phyloP scores from a whole-genome alignment of 1,140 invertebrate species.

The Lutraria rhynchaena region DNA sequence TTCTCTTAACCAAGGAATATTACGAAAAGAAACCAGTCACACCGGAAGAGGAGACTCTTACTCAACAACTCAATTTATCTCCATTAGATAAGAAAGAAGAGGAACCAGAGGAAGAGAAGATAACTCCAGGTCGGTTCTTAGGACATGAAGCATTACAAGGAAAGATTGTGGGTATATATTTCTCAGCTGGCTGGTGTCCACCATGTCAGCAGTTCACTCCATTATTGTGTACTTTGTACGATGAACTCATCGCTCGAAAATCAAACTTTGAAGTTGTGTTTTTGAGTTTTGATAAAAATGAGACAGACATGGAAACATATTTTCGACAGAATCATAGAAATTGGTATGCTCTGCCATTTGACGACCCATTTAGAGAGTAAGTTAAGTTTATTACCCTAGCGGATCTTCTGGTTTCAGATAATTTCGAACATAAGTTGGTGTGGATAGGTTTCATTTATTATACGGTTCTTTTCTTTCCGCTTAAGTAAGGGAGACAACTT shows the following conservation, averaged over 20 bases:
- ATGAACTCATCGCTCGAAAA: conserved; percentile 85
- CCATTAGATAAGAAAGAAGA: conserved; percentile 20
- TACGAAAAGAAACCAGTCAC: conserved; percentile 34
- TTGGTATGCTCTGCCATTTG: conserved; percentile 66
- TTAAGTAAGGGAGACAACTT: too few relatives aligned
- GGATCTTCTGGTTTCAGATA: too few relatives aligned
- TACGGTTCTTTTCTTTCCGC: too few relatives aligned
- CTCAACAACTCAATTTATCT: conserved; percentile 37
- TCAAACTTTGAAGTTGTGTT: conserved; percentile 87
- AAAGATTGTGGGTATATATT: conserved; percentile 80
- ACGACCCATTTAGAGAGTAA: conserved; percentile 33
- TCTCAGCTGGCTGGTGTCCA: conserved; percentile 84
- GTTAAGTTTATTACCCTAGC: too few relatives aligned
- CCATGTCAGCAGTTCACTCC: conserved; percentile 83
- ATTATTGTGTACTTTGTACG: conserved; percentile 77
- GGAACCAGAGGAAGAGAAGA: conserved; percentile 27
- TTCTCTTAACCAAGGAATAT: conserved; percentile 46
- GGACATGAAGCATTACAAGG: conserved; percentile 39
- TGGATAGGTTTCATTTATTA: too few relatives aligned
- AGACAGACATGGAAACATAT: conserved; percentile 85
- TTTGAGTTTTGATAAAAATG: conserved; percentile 86
- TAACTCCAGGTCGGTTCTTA: conserved; percentile 11
- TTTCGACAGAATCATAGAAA: conserved; percentile 83
- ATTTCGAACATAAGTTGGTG: too few relatives aligned
- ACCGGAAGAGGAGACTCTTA: conserved; percentile 47